Base-by-base conservation (phyloP, 2,888 invertebrate species). In the Therioaphis trifolii region DNA sequence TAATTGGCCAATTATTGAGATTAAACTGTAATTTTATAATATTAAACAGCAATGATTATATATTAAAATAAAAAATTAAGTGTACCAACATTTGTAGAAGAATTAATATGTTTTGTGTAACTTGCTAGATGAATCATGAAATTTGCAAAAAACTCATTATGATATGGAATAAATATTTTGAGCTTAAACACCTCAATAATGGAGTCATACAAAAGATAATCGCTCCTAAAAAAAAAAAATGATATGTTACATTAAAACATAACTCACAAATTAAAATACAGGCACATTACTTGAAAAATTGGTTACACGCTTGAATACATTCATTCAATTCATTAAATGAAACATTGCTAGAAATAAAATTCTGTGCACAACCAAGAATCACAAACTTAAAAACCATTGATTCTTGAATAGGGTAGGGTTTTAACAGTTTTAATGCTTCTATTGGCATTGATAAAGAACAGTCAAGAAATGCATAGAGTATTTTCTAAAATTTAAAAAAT, bases 91-190 rank as follows among this genome's bases (percentile, higher is more conserved):
- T 82, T 49, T 72, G 35, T 49, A n/a, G n/a, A n/a, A n/a, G n/a
- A n/a, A n/a, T n/a, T n/a, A n/a, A n/a, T 35, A n/a, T 49, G 24
- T 74, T 82, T 72, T 74, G 72, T 21, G 61, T 21, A n/a, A 82
- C 80, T 49, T 15, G 61, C 72, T 72, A 82, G 18, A 82, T 82
- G 35, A 72, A 82, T 63, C 80, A 82, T 82, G 29, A 72, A 82
- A 72, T 82, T 82, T 15, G 15, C 21, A 24, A 82, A 72, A 40
- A 82, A 82, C 18, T 82, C 63, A 18, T 82, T 29, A 21, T 82
- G 72, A 63, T 63, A 82, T n/a, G 61, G 46, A 55, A 49, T n/a
- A 24, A 72, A 82, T 12, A 46, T 58, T 4, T 82, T n/a, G 2
- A 74, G 35, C 61, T 72, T 72, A 63, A 82, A 82, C 5, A 82